phyloP scores from a whole-genome alignment of 2,113 vertebrate species.

The Peromyscus polionotus region DNA sequence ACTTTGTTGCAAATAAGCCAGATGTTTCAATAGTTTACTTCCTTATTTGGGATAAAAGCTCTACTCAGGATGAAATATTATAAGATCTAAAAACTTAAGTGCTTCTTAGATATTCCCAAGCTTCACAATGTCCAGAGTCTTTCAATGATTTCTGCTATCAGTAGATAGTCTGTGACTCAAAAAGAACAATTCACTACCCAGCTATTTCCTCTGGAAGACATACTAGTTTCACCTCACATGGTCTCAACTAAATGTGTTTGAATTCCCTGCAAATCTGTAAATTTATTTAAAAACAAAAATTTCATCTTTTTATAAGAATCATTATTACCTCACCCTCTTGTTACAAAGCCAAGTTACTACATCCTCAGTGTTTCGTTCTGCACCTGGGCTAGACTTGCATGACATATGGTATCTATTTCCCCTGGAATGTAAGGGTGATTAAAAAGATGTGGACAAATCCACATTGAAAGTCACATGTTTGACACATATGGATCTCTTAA shows the following conservation, averaged over 20 bases:
- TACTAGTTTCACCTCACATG: neutral
- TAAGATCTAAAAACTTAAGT: neutral
- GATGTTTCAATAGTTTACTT: neutral
- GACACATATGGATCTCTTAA: neutral
- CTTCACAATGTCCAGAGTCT: neutral
- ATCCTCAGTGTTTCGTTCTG: neutral
- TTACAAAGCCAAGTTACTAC: neutral
- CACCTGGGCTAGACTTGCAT: neutral
- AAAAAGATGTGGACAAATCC: rapidly evolving
- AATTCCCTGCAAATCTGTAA: neutral
- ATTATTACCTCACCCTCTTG: neutral
- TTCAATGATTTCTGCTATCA: neutral
- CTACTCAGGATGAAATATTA: neutral
- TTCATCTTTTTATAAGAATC: neutral
- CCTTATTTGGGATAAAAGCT: neutral
- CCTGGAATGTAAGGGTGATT: too few species aligned
- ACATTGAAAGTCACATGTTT: rapidly evolving
- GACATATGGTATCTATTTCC: rapidly evolving
- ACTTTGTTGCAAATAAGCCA: neutral
- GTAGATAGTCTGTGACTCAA: rapidly evolving
- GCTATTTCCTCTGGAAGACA: rapidly evolving
- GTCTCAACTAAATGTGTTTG: neutral
- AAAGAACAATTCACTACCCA: neutral
- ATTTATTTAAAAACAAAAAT: neutral
- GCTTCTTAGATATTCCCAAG: neutral